Percentiles rank a stretch among this genome's conserved stretches.
phyloP scores from a whole-genome alignment of 2,797 vertebrate species.

The Danionella dracula region DNA sequence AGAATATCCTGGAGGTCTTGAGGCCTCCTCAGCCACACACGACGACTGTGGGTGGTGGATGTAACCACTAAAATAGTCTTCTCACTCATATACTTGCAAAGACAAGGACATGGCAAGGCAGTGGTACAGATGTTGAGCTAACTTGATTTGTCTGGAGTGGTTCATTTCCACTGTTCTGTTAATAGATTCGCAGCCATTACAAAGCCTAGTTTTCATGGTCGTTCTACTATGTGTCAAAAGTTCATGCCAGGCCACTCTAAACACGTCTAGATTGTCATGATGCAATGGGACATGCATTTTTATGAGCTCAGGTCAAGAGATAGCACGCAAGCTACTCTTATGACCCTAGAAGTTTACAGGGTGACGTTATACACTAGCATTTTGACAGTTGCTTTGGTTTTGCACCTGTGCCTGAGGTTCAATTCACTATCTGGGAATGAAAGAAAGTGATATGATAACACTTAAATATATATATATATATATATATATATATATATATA shows the following conservation, averaged over 20 bases:
- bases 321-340: conserved; percentile 1
- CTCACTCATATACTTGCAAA: conserved; percentile 18
- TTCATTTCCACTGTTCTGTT: neutral
- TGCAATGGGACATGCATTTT: conserved; percentile 20
- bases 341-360: neutral
- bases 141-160: neutral
- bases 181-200: conserved; percentile 16
- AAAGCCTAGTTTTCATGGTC: conserved; percentile 1
- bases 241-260: conserved; percentile 29
- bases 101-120: conserved; percentile 16
- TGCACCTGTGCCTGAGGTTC: neutral
- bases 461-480: no score
- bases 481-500: no score
- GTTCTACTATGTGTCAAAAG: conserved; percentile 18
- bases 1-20: conserved; percentile 40
- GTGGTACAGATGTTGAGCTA: conserved; percentile 14
- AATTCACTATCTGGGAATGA: neutral
- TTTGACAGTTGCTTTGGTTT: conserved; percentile 4
- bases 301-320: neutral
- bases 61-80: conserved; percentile 28
- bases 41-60: conserved; percentile 36
- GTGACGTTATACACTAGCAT: conserved; percentile 32
- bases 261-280: conserved; percentile 20
- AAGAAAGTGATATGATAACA: no score
- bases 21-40: conserved; percentile 41